Base-by-base conservation (phyloP, 2,113 vertebrate genomes). In the Nannobrachium achirus region DNA sequence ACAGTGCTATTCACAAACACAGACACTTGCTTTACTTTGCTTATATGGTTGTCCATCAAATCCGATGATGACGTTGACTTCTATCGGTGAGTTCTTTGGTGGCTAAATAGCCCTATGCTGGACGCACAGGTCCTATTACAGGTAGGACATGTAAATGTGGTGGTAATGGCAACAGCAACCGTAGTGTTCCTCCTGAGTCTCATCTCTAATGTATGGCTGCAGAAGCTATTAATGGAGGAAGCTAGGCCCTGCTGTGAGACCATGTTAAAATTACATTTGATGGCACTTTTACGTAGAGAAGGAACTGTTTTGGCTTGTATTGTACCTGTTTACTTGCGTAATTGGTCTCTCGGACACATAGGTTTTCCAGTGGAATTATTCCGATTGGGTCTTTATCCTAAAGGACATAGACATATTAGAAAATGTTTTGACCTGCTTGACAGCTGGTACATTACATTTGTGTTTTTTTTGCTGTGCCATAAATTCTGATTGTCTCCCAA, bases 371-470 rank as follows among this genome's bases (percentile, higher is more conserved):
- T 0, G 97, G 97, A 20, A 99, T 96, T 68, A 99, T 98, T 4
- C 97, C 97, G 33, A 95, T 92, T 0, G 97, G 97, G 56, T 99
- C 95, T 85, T 97, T 96, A 83, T 99, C 97, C 97, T 99, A 52
- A 13, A 65, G 60, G 73, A 66, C 6, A 42, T 10, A 41, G n/a
- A 49, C 9, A 10, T 9, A 13, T 8, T 57, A 53, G 11, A 6
- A 18, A 4, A 40, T 38, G 7, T 20, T 39, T 49, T 48, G 42
- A 15, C 20, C 10, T 9, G 49, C 49, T 5, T 9, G 3, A 7
- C 18, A 19, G 0, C 15, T 1, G 10, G 20, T 7, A 51, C n/a
- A n/a, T n/a, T 9, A 11, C 8, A 14, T 49, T 48, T 49, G 8
- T 10, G 15, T 1, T 16, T 10, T 49, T 40, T 60, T 63, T 1